Evolutionary conservation across 2,888 invertebrate species (phyloP), one percentile per base, ranked within the genome.

Genomic region (Spatulosminthurus flaviceps): DNA sequence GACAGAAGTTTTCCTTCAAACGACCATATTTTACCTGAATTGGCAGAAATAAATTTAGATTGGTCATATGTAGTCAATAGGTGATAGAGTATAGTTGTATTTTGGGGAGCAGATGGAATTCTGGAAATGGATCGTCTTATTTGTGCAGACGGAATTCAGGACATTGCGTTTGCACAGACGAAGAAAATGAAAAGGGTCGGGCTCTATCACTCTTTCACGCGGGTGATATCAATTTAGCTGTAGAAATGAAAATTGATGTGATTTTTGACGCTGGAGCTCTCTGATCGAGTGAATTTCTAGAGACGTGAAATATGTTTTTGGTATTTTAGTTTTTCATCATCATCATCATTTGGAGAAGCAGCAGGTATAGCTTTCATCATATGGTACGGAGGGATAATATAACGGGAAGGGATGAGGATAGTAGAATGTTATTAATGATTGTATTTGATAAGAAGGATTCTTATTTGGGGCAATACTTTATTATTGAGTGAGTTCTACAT

Each of bases 171-270:
- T 34, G 34, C 9, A 7, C 5, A 51, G 51, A 51, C 19, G 16
- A 51, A 51, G 51, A 51, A 51, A 51, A 51, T 51, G n/a, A 51
- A 51, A 51, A 19, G n/a, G 51, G 5, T 19, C 9, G 51, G 51
- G n/a, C n/a, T n/a, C n/a, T n/a, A n/a, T n/a, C n/a, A n/a, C n/a
- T n/a, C n/a, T n/a, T n/a, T n/a, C n/a, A n/a, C n/a, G 51, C n/a
- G 51, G n/a, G 51, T 51, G 51, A 51, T 51, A 51, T 51, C 51
- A 51, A n/a, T 51, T 51, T 51, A 2, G 51, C n/a, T n/a, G 51
- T 51, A 51, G 51, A 51, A 51, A 51, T 51, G 51, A 51, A 51
- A 51, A 51, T 51, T 51, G 51, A 51, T 51, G 51, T n/a, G 51
- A 51, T 51, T 51, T 51, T 51, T 51, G 51, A 51, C 51, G 51